A percentile compares a stretch with the other conserved stretches of the same genome.
These are phyloP conservation scores for Battus philenor DNA, from an alignment of 1,140 invertebrate species.

Conservation along the genomic window DNA sequence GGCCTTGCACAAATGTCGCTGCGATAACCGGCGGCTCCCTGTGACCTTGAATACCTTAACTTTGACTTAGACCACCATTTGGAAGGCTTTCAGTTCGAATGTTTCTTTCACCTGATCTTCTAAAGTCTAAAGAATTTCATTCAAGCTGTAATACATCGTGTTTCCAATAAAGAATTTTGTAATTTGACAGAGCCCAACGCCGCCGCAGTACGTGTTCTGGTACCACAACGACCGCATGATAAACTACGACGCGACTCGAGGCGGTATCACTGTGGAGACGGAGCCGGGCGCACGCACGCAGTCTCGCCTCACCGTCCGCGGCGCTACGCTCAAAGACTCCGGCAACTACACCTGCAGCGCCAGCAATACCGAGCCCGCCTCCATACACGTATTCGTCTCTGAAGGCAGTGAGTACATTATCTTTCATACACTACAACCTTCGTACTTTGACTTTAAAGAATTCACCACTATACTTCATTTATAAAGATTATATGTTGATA, in stretches of 20 bases:
- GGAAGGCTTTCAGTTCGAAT: no score
- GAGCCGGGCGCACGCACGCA: conserved; percentile 89
- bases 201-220: conserved; percentile 94
- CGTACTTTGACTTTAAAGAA: no score
- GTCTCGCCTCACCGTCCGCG: conserved; percentile 87
- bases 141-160: no score
- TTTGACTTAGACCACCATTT: no score
- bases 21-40: no score
- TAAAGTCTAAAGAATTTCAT: not conserved
- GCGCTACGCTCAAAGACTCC: conserved; percentile 89
- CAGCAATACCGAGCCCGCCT: conserved; percentile 91
- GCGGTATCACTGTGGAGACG: conserved; percentile 90
- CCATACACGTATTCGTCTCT: conserved; percentile 92
- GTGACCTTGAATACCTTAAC: no score
- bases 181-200: conserved; percentile 86
- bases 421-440: no score
- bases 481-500: no score
- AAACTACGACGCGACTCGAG: conserved; percentile 91
- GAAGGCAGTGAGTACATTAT: conserved; percentile 87
- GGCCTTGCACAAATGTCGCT: no score
- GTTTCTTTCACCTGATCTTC: no score
- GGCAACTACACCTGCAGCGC: conserved; percentile 94
- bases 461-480: no score
- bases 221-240: conserved; percentile 95
- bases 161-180: not conserved